phyloP scores from a whole-genome alignment of 2,888 invertebrate genomes.

The Drosophila affinis region DNA sequence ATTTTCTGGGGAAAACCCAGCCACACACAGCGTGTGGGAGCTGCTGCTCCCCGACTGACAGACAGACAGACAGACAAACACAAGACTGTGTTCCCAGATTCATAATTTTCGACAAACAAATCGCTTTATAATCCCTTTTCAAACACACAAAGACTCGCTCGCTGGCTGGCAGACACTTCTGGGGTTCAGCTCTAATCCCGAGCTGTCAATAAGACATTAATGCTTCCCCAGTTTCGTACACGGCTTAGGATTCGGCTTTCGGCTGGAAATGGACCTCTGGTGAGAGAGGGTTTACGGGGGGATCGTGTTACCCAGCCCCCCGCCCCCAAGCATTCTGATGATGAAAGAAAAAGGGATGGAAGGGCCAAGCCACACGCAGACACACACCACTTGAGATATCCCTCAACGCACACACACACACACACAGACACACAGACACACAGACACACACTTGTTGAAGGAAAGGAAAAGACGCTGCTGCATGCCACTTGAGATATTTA shows the following conservation, averaged over 20 bases:
- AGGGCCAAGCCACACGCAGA: slow-evolving; percentile 43
- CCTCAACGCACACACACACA: slow-evolving; percentile 34
- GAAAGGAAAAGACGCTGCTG: slow-evolving; percentile 13
- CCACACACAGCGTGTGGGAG: slow-evolving; percentile 68
- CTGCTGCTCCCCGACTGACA: slow-evolving; percentile 34
- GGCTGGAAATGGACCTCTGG: slow-evolving; percentile 6
- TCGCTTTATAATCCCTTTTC: slow-evolving; percentile 77
- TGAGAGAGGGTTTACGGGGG: background rate
- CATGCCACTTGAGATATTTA: slow-evolving; percentile 38
- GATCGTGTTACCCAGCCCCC: slow-evolving; percentile 62
- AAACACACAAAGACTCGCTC: slow-evolving; percentile 44
- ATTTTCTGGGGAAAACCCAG: slow-evolving; percentile 19
- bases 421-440: slow-evolving; percentile 15
- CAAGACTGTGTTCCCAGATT: slow-evolving; percentile 60
- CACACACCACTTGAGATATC: slow-evolving; percentile 18
- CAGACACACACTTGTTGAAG: slow-evolving; percentile 56
- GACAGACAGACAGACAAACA: background rate
- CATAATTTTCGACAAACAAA: slow-evolving; percentile 76
- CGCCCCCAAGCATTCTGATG: slow-evolving; percentile 39
- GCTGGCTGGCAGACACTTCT: slow-evolving; percentile 52
- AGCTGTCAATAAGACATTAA: slow-evolving; percentile 77
- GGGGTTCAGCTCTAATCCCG: slow-evolving; percentile 69
- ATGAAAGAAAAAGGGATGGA: slow-evolving; percentile 72
- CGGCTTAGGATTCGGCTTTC: background rate
- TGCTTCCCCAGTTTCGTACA: slow-evolving; percentile 37